Evolutionary conservation across 2,113 vertebrate genomes (phyloP).

Genomic region (Cynopterus brachyotis): DNA sequence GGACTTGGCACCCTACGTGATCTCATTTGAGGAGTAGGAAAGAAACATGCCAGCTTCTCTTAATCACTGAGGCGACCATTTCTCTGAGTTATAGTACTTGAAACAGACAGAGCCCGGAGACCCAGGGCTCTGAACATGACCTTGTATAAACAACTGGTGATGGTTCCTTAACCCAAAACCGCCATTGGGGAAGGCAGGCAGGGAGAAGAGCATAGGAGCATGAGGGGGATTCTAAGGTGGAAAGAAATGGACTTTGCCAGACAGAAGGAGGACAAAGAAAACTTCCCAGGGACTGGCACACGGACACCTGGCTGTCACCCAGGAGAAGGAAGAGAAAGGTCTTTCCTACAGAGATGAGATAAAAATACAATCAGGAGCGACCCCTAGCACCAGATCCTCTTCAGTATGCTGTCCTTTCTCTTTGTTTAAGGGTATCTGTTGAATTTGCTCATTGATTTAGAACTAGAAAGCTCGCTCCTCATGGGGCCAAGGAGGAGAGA

Average conservation of each 20-base stretch:
- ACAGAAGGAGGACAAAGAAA: neutral
- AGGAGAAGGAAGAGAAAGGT: neutral
- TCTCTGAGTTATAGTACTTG: neutral
- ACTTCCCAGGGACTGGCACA: neutral
- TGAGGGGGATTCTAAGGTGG: neutral
- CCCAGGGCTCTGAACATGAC: neutral
- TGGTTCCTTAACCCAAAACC: neutral
- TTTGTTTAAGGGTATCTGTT: too few relatives aligned
- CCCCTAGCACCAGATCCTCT: neutral
- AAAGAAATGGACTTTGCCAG: neutral
- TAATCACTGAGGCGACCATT: neutral
- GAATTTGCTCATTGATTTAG: neutral
- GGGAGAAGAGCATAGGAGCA: neutral
- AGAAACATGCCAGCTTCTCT: neutral
- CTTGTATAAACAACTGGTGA: neutral
- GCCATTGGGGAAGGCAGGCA: neutral
- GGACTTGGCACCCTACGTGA: neutral
- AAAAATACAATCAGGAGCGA: neutral
- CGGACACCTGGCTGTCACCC: neutral
- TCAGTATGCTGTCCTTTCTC: neutral
- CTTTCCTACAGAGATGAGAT: neutral
- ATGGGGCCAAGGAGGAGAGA: rapidly evolving
- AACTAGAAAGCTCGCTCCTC: neutral
- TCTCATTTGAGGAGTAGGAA: neutral
- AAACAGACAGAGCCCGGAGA: neutral